Evolutionary conservation across 2,113 vertebrate species (phyloP).

Genomic region (Camelus bactrianus): DNA sequence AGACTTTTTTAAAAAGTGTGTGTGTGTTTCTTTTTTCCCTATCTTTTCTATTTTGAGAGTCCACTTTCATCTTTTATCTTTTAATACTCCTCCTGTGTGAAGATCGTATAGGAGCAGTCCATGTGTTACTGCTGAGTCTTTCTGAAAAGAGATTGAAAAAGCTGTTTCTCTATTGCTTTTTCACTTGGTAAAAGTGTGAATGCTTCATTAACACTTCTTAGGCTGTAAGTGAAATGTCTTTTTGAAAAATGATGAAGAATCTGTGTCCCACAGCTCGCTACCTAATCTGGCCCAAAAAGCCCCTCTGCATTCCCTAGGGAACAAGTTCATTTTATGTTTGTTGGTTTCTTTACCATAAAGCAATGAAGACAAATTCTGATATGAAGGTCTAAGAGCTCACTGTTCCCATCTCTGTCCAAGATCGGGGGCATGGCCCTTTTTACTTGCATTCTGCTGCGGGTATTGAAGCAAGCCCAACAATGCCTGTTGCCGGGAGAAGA

Average conservation of each 20-base stretch:
- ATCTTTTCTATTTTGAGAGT: not conserved
- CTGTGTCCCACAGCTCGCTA: not conserved
- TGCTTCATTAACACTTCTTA: slow-evolving; percentile 71
- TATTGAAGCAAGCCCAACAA: not conserved
- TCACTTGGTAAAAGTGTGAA: slow-evolving; percentile 63
- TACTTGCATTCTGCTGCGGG: not conserved
- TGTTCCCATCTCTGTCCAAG: not conserved
- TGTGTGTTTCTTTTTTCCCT: not conserved
- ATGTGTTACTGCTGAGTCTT: not conserved
- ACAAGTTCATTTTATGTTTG: not conserved
- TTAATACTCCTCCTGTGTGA: not conserved
- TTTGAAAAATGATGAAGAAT: slow-evolving; percentile 59
- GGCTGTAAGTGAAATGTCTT: slow-evolving; percentile 58
- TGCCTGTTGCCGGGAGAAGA: not conserved
- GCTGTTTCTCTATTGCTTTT: slow-evolving; percentile 53
- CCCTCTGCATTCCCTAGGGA: not conserved
- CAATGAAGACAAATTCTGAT: not conserved
- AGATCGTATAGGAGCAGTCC: not conserved
- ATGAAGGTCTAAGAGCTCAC: not conserved
- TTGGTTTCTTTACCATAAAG: slow-evolving; percentile 15
- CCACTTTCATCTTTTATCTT: slow-evolving; percentile 2
- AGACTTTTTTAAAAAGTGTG: not conserved
- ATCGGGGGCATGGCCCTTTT: not conserved
- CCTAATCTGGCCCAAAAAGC: not conserved
- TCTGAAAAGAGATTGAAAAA: slow-evolving; percentile 46